phyloP scores from a whole-genome alignment of 1,140 invertebrate genomes.

The Schlechtendalia chinensis region DNA sequence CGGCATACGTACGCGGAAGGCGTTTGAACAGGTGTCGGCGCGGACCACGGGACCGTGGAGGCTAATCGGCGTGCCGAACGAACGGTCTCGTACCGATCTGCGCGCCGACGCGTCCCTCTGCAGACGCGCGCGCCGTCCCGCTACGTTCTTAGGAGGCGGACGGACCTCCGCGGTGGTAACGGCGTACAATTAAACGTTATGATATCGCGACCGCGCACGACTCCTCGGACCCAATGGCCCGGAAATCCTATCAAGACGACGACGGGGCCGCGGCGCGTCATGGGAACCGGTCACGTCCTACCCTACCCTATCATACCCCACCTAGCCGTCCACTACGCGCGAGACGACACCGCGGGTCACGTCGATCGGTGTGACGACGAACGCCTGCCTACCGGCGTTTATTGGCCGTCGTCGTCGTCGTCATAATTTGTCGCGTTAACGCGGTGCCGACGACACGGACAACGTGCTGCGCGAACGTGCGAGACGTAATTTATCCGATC shows the following conservation, averaged over 20 bases:
- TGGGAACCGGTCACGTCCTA: slow-evolving; percentile 36
- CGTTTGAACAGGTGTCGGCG: slow-evolving; percentile 9
- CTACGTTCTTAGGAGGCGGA: no score
- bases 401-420: no score
- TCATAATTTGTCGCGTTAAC: no score
- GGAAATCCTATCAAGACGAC: slow-evolving; percentile 25
- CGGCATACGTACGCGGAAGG: no score
- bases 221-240: slow-evolving; percentile 29
- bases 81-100: neutral
- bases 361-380: no score
- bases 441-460: no score
- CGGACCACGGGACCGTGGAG: slow-evolving; percentile 29
- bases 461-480: neutral
- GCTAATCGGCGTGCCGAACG: slow-evolving; percentile 40
- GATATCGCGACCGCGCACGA: neutral
- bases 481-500: slow-evolving; percentile 28
- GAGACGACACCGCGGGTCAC: no score
- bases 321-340: no score
- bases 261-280: slow-evolving; percentile 11
- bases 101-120: neutral
- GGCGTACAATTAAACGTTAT: no score
- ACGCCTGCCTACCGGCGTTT: no score
- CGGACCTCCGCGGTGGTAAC: no score
- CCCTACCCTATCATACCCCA: no score
- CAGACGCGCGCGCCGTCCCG: neutral